Conservation (phyloP, 2,797 vertebrate species). For the Perodicticus potto region DNA sequence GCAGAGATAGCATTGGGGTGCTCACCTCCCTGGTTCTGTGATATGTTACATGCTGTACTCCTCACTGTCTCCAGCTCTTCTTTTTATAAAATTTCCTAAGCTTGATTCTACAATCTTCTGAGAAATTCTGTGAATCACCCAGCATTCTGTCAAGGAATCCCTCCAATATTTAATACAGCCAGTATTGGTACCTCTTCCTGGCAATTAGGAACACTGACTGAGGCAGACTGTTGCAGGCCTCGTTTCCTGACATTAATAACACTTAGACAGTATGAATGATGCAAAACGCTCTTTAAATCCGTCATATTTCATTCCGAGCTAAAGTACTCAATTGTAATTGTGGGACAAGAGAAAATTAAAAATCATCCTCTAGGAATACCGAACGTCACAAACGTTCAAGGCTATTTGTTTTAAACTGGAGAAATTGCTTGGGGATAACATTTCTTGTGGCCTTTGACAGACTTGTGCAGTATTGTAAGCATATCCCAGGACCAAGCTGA, state of each 20-base stretch:
- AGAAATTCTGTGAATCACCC: not conserved
- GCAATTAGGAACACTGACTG: not conserved
- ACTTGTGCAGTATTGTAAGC: not conserved
- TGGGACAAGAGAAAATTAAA: constrained; percentile 50
- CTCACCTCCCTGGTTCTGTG: not conserved
- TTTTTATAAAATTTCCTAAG: not conserved
- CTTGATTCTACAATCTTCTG: not conserved
- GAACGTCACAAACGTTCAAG: not conserved
- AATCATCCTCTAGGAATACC: not conserved
- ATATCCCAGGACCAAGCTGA: not conserved
- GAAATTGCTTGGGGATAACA: not conserved
- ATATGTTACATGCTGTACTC: not conserved
- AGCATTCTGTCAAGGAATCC: not conserved
- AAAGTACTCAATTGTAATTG: not conserved
- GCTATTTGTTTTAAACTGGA: not conserved
- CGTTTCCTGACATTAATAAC: not conserved
- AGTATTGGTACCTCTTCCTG: too few relatives aligned
- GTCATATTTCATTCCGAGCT: not conserved
- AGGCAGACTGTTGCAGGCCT: not conserved
- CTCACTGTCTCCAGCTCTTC: not conserved
- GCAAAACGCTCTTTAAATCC: constrained; percentile 34
- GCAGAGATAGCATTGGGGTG: not conserved
- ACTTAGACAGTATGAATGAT: not conserved
- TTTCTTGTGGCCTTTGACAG: not conserved
- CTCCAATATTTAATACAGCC: not conserved